phyloP scores from a whole-genome alignment of 2,113 vertebrate genomes.

The Nesogale talazaci region DNA sequence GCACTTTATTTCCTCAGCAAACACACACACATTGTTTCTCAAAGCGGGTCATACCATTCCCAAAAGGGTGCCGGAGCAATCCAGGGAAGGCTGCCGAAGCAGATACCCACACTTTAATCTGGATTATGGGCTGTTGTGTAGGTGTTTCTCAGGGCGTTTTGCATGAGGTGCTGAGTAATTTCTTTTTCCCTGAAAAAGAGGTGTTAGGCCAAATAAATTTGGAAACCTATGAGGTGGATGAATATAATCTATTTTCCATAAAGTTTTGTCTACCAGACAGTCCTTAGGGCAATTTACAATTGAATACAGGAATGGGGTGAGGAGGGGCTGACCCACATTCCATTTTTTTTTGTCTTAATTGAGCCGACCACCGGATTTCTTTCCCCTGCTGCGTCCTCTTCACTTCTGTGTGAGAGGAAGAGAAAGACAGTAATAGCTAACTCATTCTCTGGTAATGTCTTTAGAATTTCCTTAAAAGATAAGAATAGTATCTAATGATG shows the following conservation, averaged over 20 bases:
- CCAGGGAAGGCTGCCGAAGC: too few species aligned
- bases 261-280: not conserved
- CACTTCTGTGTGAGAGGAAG: fast-evolving
- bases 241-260: not conserved
- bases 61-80: too few species aligned
- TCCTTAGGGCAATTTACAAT: not conserved
- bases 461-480: constrained; percentile 23
- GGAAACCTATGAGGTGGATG: not conserved
- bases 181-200: too few species aligned
- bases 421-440: not conserved
- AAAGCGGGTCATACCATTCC: too few species aligned
- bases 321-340: fast-evolving
- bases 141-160: too few species aligned
- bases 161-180: too few species aligned
- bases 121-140: too few species aligned
- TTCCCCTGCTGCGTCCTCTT: not conserved
- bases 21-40: too few species aligned
- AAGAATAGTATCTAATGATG: not conserved
- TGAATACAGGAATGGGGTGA: not conserved
- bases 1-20: fast-evolving
- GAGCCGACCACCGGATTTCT: not conserved
- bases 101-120: too few species aligned
- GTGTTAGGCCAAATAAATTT: too few species aligned
- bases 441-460: not conserved
- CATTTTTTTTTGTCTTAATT: not conserved